Percentiles rank a stretch among this genome's conserved stretches.
Conservation (phyloP, 92 coral and sea anemone genomes). For the Metridium senile region DNA sequence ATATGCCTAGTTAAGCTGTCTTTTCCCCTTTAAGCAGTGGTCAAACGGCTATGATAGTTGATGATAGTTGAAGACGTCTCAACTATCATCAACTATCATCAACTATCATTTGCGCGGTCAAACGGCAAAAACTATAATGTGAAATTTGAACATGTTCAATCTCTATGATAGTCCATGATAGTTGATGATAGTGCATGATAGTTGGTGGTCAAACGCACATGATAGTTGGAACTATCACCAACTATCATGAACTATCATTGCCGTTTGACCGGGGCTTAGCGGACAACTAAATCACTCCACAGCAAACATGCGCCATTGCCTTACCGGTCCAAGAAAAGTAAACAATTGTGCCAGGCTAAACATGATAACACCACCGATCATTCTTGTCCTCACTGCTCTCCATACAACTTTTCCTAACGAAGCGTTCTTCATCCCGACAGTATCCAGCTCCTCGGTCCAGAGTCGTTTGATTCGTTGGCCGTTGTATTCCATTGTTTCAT, state of each 20-base stretch:
- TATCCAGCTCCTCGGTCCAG: constrained; percentile 81
- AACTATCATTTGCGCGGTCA: no score
- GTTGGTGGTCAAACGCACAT: no score
- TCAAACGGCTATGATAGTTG: no score
- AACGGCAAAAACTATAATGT: no score
- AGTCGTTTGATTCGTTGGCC: constrained; percentile 61
- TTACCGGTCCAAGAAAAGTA: constrained; percentile 86
- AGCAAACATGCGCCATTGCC: constrained; percentile 22
- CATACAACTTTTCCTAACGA: constrained; percentile 59
- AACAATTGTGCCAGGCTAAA: constrained; percentile 64
- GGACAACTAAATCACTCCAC: not conserved
- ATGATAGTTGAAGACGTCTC: no score
- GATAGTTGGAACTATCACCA: no score
- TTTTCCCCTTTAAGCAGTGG: not conserved
- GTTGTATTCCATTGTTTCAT: constrained; percentile 74
- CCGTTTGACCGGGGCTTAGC: no score
- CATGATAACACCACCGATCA: constrained; percentile 60
- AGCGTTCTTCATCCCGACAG: constrained; percentile 70
- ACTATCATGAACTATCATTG: no score
- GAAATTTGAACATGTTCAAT: no score
- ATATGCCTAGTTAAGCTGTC: not conserved
- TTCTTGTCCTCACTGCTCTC: constrained; percentile 65
- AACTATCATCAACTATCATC: no score
- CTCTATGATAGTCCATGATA: no score
- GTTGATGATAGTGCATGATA: no score